Percentiles rank a stretch among this genome's conserved stretches.
These are phyloP conservation scores for Bergia sp. DNA, from an alignment of 92 coral and sea anemone species.

Conservation along the genomic window DNA sequence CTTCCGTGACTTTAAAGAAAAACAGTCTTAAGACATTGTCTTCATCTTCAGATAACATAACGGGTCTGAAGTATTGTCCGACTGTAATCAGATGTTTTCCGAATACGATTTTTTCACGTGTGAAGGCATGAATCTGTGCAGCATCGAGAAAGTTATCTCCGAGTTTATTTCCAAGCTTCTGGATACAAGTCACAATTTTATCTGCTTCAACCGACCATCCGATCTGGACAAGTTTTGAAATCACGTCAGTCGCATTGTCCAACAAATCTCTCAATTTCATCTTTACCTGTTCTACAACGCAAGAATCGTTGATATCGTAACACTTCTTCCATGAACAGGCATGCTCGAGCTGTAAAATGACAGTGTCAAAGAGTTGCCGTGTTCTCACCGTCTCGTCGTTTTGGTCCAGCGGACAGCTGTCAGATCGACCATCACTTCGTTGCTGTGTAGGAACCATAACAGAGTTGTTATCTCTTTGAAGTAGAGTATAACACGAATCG, in stretches of 20 bases:
- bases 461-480: slow-evolving; percentile 6
- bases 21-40: slow-evolving; percentile 74
- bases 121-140: slow-evolving; percentile 71
- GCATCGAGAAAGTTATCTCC: slow-evolving; percentile 72
- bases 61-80: slow-evolving; percentile 84
- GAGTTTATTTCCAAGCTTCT: slow-evolving; percentile 54
- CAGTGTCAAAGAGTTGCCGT: slow-evolving; percentile 26
- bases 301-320: slow-evolving; percentile 28
- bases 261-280: slow-evolving; percentile 60
- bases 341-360: slow-evolving; percentile 31
- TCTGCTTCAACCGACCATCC: slow-evolving; percentile 67
- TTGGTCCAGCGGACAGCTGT: neutral
- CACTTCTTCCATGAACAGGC: slow-evolving; percentile 30
- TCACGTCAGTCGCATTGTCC: slow-evolving; percentile 72
- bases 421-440: neutral
- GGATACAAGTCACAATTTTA: slow-evolving; percentile 60
- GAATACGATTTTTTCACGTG: slow-evolving; percentile 71
- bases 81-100: slow-evolving; percentile 66
- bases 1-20: slow-evolving; percentile 75
- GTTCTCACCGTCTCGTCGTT: neutral
- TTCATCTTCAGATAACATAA: slow-evolving; percentile 79
- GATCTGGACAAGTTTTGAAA: slow-evolving; percentile 58
- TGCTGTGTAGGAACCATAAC: slow-evolving; percentile 4
- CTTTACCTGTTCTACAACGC: slow-evolving; percentile 48
- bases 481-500: neutral